phyloP scores from a whole-genome alignment of 1,140 invertebrate genomes.

The Patella vulgata region DNA sequence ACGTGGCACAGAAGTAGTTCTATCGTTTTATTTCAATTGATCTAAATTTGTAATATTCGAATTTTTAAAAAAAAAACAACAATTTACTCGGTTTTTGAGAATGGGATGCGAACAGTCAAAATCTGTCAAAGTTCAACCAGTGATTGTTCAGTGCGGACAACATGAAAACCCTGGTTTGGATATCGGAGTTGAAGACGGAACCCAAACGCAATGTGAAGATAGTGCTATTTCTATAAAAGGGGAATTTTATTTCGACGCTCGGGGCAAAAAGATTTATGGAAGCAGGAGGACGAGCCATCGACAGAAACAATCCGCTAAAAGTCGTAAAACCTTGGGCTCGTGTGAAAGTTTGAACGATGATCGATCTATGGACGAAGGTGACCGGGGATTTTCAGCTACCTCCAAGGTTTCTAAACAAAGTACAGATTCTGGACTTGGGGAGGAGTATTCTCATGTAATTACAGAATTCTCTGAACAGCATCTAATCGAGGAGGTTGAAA shows the following conservation, averaged over 20 bases:
- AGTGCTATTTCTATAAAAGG: no score
- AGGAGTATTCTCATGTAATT: conserved; percentile 48
- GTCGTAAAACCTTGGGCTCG: conserved; percentile 30
- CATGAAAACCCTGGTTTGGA: conserved; percentile 25
- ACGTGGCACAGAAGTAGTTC: no score
- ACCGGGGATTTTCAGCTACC: conserved; percentile 48
- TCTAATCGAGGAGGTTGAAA: conserved; percentile 39
- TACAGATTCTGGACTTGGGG: conserved; percentile 54
- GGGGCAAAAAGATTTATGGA: no score
- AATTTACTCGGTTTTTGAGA: no score
- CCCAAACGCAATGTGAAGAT: conserved; percentile 16
- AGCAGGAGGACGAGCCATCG: no score
- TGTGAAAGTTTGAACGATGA: conserved; percentile 36
- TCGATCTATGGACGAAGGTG: conserved; percentile 30
- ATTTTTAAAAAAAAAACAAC: no score
- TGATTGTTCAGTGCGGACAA: conserved; percentile 10
- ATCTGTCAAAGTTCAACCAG: conserved; percentile 35
- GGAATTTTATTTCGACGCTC: no score
- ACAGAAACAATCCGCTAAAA: conserved; percentile 18
- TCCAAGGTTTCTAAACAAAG: conserved; percentile 52
- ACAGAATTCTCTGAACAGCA: conserved; percentile 49
- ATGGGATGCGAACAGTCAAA: conserved; percentile 46
- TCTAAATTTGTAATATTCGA: no score
- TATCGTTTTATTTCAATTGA: no score
- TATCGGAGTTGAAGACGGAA: conserved; percentile 9